Base-by-base conservation (phyloP, 2,113 vertebrate genomes). In the Neolamprologus hecqui region DNA sequence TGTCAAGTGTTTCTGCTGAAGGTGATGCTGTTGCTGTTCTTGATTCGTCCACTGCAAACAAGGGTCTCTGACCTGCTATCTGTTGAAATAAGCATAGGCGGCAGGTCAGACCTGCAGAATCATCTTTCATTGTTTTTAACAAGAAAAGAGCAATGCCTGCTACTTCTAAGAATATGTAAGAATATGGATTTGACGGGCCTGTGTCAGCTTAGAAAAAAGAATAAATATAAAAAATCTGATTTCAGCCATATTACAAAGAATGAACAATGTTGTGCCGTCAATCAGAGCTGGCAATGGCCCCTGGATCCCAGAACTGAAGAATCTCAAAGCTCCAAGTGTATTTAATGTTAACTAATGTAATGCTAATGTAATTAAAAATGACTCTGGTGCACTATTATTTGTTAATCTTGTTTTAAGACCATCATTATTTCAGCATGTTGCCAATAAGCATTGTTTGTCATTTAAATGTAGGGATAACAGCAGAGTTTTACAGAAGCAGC, bases 61-160 rank as follows among this genome's bases (percentile, higher is more conserved):
- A 13, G 92, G 40, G 79, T 95, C 86, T n/a, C 26, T 37, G 33
- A 37, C 19, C 11, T 84, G 35, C 88, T 10, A 1, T 93, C 93
- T 94, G 89, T 55, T 37, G 19, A 37, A 42, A 79, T 37, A 4
- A 42, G n/a, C 11, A 80, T 0, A 13, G 15, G 53, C 3, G 3
- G 26, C 2, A 2, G 13, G 15, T 37, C n/a, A 26, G 28, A 84
- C n/a, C 5, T 19, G 40, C 4, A 60, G 55, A 51, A 49, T 51
- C 13, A 83, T 54, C n/a, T 80, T 3, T 15, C n/a, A 28, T 1
- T 53, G 28, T 79, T 9, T 77, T 42, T 1, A 10, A 19, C 51
- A 11, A 80, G 51, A 47, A 75, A 53, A 55, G 17, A 2, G 42
- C 0, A 49, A 8, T 0, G 1, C 23, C 0, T 19, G 1, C 4